A percentile compares a stretch with the other conserved stretches of the same genome.
phyloP scores from a whole-genome alignment of 2,797 vertebrate species.

The Buceros bicornis region DNA sequence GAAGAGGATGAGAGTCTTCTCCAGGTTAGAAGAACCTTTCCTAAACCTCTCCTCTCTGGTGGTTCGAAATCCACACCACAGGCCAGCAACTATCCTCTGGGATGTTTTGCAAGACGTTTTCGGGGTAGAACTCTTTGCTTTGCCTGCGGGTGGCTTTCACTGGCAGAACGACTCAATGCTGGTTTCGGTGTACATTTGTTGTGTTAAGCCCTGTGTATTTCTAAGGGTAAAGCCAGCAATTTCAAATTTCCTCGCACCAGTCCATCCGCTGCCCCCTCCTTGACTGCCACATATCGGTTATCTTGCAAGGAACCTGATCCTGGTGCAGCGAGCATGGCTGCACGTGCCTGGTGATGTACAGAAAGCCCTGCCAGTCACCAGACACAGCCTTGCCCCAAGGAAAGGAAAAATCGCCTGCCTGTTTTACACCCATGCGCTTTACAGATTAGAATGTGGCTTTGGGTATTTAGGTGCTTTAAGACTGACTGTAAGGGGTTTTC shows the following conservation, averaged over 20 bases:
- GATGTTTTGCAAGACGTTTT: neutral
- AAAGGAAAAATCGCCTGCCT: constrained; percentile 36
- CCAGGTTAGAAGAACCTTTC: neutral
- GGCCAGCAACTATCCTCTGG: neutral
- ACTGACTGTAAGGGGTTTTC: neutral
- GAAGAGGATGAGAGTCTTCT: neutral
- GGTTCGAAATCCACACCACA: neutral
- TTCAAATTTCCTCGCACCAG: neutral
- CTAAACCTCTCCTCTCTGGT: neutral
- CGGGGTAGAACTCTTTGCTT: neutral
- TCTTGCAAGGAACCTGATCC: neutral
- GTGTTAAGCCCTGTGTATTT: neutral
- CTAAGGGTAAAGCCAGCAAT: neutral
- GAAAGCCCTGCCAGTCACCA: neutral
- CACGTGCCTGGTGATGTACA: neutral
- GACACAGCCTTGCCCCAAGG: neutral
- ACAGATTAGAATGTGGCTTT: constrained; percentile 52
- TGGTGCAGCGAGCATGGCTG: accelerated
- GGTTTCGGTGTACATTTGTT: neutral
- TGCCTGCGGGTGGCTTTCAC: neutral
- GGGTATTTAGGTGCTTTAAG: constrained; percentile 35
- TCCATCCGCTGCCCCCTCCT: neutral
- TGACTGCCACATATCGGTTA: neutral
- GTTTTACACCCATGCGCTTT: neutral
- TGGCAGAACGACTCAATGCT: neutral